These are phyloP conservation scores for Andricus grossulariae DNA, from an alignment of 1,140 invertebrate species.

Conservation along the genomic window DNA sequence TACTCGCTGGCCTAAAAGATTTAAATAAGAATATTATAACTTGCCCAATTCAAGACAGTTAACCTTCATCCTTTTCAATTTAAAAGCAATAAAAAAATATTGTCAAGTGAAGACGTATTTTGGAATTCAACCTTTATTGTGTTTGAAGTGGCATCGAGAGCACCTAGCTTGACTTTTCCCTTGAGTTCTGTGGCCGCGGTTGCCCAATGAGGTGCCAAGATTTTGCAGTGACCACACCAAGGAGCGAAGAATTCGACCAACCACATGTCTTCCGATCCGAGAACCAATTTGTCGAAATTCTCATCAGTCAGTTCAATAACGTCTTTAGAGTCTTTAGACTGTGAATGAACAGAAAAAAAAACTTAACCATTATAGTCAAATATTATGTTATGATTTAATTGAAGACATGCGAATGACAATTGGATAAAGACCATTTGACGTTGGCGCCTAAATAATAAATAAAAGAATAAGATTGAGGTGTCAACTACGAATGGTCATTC, in stretches of 20 bases:
- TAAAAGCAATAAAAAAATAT: background rate
- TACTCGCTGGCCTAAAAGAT: slow-evolving; percentile 80
- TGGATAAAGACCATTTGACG: too few species aligned
- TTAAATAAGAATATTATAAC: background rate
- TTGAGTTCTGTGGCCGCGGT: slow-evolving; percentile 95
- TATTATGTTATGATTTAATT: slow-evolving; percentile 18
- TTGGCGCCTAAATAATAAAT: too few species aligned
- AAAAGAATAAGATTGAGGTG: too few species aligned
- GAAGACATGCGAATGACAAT: too few species aligned
- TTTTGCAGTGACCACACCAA: slow-evolving; percentile 98
- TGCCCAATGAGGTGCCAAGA: slow-evolving; percentile 95
- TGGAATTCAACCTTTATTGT: slow-evolving; percentile 78
- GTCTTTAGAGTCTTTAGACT: slow-evolving; percentile 78
- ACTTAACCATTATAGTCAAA: slow-evolving; percentile 6
- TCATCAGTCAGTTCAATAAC: slow-evolving; percentile 95
- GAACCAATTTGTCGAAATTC: slow-evolving; percentile 94
- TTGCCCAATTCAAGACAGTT: too few species aligned
- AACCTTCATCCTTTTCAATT: too few species aligned
- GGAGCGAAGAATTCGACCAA: slow-evolving; percentile 98
- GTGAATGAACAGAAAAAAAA: slow-evolving; percentile 51
- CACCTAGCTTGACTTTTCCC: slow-evolving; percentile 96
- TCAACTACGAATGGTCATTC: too few species aligned
- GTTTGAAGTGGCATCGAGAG: slow-evolving; percentile 96
- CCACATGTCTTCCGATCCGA: slow-evolving; percentile 95
- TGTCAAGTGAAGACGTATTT: background rate